These are phyloP conservation scores for Berghia stephanieae DNA, from an alignment of 1,140 invertebrate species.

Conservation along the genomic window DNA sequence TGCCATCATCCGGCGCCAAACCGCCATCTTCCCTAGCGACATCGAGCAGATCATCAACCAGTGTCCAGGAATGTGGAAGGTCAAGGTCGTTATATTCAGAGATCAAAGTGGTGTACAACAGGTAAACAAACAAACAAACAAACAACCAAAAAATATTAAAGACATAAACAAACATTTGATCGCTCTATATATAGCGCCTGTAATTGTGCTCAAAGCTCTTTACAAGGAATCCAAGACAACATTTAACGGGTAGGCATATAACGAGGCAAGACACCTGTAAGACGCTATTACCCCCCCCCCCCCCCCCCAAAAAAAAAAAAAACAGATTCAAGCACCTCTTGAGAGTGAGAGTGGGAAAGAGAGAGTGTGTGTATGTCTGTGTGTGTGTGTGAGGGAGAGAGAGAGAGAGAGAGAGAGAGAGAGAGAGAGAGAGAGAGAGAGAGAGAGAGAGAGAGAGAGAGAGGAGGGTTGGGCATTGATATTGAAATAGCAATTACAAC, in stretches of 20 bases:
- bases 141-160: not conserved
- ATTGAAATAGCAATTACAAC: no score
- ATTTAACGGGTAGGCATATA: not conserved
- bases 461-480: no score
- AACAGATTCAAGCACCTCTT: no score
- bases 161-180: not conserved
- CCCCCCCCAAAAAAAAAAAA: no score
- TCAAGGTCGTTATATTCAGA: constrained; percentile 26
- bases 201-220: not conserved
- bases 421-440: no score
- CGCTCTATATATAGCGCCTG: not conserved
- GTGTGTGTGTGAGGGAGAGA: no score
- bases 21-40: constrained; percentile 29
- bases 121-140: not conserved
- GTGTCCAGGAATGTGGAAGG: constrained; percentile 31
- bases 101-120: constrained; percentile 24
- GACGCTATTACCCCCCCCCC: not conserved
- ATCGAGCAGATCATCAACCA: constrained; percentile 32
- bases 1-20: constrained; percentile 26
- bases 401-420: no score
- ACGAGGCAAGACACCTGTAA: not conserved
- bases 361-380: no score
- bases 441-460: no score
- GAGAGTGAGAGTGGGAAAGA: no score
- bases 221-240: not conserved